Evolutionary conservation across 2,888 invertebrate genomes (phyloP), one percentile per base, ranked within the genome.

Genomic region (Pseudanteris insignis): DNA sequence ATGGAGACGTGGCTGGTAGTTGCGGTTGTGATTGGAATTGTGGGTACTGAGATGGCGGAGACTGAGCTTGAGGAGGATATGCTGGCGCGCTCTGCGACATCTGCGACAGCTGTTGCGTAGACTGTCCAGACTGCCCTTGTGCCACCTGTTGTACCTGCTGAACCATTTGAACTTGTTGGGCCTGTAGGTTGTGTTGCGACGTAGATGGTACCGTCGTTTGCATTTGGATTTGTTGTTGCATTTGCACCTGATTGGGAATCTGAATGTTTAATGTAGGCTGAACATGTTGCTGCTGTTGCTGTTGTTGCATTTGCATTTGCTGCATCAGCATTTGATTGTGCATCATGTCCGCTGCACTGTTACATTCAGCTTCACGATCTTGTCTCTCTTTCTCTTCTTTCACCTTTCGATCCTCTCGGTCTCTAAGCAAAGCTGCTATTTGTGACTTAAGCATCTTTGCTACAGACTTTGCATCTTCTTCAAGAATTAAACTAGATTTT

Each of bases 381-480:
- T 76, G 64, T 0, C 78, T 71, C 54, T 84, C 85, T 47, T 82
- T 79, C 58, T 86, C 85, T 58, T 81, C 86, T 66, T 83, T 81
- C 5, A 72, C 69, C 59, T 81, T 82, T 54, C 82, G 73, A 30
- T 84, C 83, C 57, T 85, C 86, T 63, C 88, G 79, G 53, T 86
- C 85, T 46, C 88, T 84, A 81, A 86, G 76, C 79, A 93, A 84
- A 67, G 88, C 86, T 67, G 87, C 86, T 48, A 94, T 89, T 78
- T 96, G 94, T 14, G 93, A 92, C 79, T 92, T 91, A 64, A 98
- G 86, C 79, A 97, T 86, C 75, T 94, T 94, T 59, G 90, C 89
- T 7, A 97, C 96, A 58, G 92, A 90, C 72, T 93, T 87, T 0
- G 92, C 90, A 80, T 98, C 98, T 77, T 96, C 97, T 75, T 97